Base-by-base conservation (phyloP, 1,140 invertebrate genomes). In the Neomicropteryx cornuta region DNA sequence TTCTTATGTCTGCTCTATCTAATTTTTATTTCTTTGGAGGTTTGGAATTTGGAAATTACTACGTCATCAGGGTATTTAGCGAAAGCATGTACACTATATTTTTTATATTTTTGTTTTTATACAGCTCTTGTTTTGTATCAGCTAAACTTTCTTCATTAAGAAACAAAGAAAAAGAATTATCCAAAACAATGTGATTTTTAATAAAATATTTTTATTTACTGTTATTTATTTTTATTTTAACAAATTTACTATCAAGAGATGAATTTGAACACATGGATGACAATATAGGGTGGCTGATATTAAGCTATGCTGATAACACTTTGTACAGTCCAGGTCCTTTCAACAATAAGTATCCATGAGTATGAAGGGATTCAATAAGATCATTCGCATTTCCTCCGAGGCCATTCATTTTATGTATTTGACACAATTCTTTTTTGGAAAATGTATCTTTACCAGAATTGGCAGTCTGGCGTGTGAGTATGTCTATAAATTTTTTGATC, bases 21-120 rank as follows among this genome's bases (percentile, higher is more conserved):
- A 89, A 87, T 63, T 86, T 87, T 52, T 89, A 84, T 59, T 89
- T 92, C 51, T 85, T 91, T 62, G 81, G 75, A 43, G 83, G 81
- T 1, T 64, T 62, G 42, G 71, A 79, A 33, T 68, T 87, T 42
- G 86, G 84, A 10, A 66, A 80, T 54, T 66, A 74, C 32, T 78
- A 76, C 48, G 53, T 77, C 30, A 46, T 56, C 0, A 68, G 71
- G 35, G 32, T 47, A n/a, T 33, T 42, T 11, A 35, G 35, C 18
- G 39, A 45, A 38, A 42, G 42, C 24, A n/a, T 34, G n/a, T 13
- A 11, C 17, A 38, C 35, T 36, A 45, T 64, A 46, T 60, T 53
- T 50, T 54, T 66, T 51, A 56, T 58, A 47, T 52, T 43, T 39
- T 36, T 41, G 8, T 55, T 46, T 51, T 58, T 37, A 46, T 53